phyloP scores from a whole-genome alignment of 2,797 vertebrate genomes.

The Chiloscyllium punctatum region DNA sequence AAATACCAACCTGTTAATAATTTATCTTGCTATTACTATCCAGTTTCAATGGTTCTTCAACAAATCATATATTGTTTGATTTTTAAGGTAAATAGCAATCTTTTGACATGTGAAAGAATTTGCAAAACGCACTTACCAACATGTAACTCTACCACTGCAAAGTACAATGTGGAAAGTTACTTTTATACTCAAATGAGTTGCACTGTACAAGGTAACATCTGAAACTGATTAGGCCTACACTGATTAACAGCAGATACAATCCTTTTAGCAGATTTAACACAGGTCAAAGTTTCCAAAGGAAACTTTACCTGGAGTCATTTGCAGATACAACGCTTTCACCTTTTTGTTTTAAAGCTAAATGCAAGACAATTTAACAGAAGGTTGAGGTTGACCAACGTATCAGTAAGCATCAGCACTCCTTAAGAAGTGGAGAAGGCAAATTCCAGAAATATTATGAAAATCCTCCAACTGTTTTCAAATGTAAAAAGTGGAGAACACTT shows the following conservation, averaged over 20 bases:
- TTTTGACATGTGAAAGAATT: not conserved
- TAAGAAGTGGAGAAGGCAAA: not conserved
- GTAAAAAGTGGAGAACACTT: not conserved
- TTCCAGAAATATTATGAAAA: not conserved
- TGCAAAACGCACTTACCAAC: not conserved
- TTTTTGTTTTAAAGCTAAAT: not conserved
- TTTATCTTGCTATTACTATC: not conserved
- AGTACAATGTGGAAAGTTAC: not conserved
- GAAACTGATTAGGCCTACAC: not conserved
- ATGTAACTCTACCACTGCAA: not conserved
- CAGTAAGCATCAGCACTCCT: not conserved
- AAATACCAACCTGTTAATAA: not conserved
- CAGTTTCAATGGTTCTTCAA: not conserved
- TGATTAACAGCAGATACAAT: constrained; percentile 11
- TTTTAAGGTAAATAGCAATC: not conserved
- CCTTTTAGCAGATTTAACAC: not conserved
- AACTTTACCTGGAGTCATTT: not conserved
- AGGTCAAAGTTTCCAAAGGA: not conserved
- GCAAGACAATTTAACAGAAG: not conserved
- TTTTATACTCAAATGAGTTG: not conserved
- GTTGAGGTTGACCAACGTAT: not conserved
- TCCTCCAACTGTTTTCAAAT: not conserved
- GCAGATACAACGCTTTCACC: not conserved
- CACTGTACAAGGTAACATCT: not conserved
- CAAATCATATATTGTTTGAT: not conserved